Conservation (phyloP, 2,113 vertebrate species). For the Triplophysa dalaica region DNA sequence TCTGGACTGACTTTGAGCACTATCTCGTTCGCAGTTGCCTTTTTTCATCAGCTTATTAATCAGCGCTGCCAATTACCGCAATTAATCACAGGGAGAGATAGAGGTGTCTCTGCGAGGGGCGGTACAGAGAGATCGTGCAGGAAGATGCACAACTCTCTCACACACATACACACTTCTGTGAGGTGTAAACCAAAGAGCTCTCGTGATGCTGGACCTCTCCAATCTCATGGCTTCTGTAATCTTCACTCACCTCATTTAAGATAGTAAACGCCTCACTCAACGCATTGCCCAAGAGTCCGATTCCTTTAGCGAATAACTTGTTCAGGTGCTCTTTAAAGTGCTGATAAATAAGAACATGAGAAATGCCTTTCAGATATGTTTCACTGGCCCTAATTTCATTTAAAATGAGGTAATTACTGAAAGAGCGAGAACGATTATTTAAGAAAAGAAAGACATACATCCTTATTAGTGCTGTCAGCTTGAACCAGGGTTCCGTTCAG, state of each 20-base stretch:
- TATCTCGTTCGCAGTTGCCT: slow-evolving; percentile 69
- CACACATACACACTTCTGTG: slow-evolving; percentile 39
- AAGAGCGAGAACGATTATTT: background rate
- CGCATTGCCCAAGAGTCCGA: slow-evolving; percentile 93
- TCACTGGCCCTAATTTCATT: slow-evolving; percentile 18
- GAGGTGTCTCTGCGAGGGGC: slow-evolving; percentile 66
- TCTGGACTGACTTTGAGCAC: slow-evolving; percentile 64
- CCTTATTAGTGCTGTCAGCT: slow-evolving; percentile 95
- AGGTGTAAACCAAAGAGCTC: slow-evolving; percentile 10
- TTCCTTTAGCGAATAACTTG: slow-evolving; percentile 96
- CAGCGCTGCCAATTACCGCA: slow-evolving; percentile 75
- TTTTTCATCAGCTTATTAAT: slow-evolving; percentile 74
- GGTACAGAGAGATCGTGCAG: slow-evolving; percentile 59
- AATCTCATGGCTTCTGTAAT: slow-evolving; percentile 24
- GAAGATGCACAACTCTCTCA: slow-evolving; percentile 38
- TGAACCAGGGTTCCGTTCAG: slow-evolving; percentile 95
- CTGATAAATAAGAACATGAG: slow-evolving; percentile 71
- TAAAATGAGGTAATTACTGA: slow-evolving; percentile 14
- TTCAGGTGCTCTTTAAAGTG: slow-evolving; percentile 97
- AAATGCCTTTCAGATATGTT: slow-evolving; percentile 15
- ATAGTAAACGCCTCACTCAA: slow-evolving; percentile 93
- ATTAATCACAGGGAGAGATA: slow-evolving; percentile 75
- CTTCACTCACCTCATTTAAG: slow-evolving; percentile 84
- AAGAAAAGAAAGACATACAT: slow-evolving; percentile 77
- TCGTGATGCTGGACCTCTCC: background rate